Base-by-base conservation (phyloP, 2,113 vertebrate species). In the Otis tarda region DNA sequence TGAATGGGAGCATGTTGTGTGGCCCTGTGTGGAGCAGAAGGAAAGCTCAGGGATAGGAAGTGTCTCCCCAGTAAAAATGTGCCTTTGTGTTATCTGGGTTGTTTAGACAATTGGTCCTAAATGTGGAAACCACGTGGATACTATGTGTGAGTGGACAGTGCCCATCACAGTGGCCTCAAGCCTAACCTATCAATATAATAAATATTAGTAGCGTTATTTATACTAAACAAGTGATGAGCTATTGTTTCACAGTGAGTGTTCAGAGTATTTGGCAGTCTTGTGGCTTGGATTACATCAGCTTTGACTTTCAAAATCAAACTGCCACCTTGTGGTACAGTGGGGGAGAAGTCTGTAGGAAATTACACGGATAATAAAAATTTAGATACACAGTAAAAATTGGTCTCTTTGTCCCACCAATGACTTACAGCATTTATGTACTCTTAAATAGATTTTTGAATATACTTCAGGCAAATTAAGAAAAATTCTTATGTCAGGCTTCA, bases 261-360 rank as follows among this genome's bases (percentile, higher is more conserved):
- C 21, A 50, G 70, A 73, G 5, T 83, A 83, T 76, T 92, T 83
- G 81, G 47, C 70, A 89, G 65, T n/a, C 10, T 21, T 6, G n/a
- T 31, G 23, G 27, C 33, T 50, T 59, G 43, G 35, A 28, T 17
- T 49, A 23, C 57, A 92, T 79, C 49, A 43, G 15, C 35, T 91
- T 27, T 70, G 70, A 87, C 78, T 96, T 94, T 76, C 69, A 83
- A 80, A 85, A 83, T 89, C 74, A 59, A 96, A 52, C 87, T 96
- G 96, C 96, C 96, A 97, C 74, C 96, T 96, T 87, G 95, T 96
- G 96, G 96, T 85, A 33, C 0, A 0, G 7, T 28, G 25, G 9
- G 21, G 28, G 21, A 94, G 25, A 84, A 31, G 14, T 5, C 50
- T 37, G 35, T 20, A 59, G 63, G 82, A 85, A 93, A 80, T 35